A percentile compares a stretch with the other conserved stretches of the same genome.
Conservation (phyloP, 2,113 vertebrate species). For the Meles meles region DNA sequence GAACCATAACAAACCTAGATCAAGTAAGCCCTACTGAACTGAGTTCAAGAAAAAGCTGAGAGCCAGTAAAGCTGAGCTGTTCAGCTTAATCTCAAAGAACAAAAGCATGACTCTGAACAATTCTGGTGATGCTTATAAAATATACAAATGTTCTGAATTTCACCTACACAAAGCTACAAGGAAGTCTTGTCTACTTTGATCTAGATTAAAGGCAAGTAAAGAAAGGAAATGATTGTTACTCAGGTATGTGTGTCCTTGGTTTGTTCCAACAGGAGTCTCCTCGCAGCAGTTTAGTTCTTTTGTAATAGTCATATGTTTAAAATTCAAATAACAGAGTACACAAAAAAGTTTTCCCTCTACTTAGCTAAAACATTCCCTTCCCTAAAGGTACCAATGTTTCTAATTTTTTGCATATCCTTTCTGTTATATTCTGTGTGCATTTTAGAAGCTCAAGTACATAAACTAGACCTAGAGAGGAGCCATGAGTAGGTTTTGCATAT, state of each 20-base stretch:
- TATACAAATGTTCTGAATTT: conserved; percentile 20
- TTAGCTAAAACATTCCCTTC: background rate
- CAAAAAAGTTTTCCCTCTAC: background rate
- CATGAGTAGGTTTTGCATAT: background rate
- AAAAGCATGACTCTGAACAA: conserved; percentile 25
- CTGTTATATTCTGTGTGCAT: background rate
- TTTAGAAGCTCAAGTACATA: conserved; percentile 2
- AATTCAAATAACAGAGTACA: background rate
- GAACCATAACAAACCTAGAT: background rate
- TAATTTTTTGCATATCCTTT: background rate
- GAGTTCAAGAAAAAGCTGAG: background rate
- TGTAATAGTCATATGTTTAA: background rate
- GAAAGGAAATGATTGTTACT: background rate
- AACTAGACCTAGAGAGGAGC: background rate
- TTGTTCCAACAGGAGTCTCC: background rate
- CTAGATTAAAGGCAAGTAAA: conserved; percentile 29
- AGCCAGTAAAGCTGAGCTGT: background rate
- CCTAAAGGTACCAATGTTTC: background rate
- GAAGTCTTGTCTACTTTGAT: background rate
- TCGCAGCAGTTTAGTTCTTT: conserved; percentile 12
- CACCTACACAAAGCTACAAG: background rate
- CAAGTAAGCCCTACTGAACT: background rate
- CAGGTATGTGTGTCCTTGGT: background rate
- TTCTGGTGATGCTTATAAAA: conserved; percentile 38
- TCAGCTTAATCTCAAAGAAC: conserved; percentile 9